Percentiles rank a stretch among this genome's conserved stretches.
These are phyloP conservation scores for Tapirus indicus DNA, from an alignment of 2,797 vertebrate genomes.

Conservation along the genomic window DNA sequence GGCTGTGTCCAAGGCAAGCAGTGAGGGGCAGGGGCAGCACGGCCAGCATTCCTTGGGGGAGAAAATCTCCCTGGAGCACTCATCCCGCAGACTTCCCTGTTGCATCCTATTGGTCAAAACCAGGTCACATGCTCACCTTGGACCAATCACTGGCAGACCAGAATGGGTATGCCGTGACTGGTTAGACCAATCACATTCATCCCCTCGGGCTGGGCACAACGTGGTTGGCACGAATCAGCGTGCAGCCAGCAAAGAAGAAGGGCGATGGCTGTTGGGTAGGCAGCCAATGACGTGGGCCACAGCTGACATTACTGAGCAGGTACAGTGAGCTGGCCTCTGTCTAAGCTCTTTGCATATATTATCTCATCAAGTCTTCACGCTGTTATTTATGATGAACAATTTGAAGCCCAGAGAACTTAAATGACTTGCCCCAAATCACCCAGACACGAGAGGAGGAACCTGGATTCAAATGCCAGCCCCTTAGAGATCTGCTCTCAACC, in stretches of 20 bases:
- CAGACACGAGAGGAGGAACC: background rate
- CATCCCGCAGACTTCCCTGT: background rate
- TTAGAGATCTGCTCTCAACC: background rate
- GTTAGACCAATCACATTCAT: background rate
- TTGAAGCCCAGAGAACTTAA: background rate
- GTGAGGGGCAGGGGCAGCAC: fast-evolving
- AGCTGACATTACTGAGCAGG: background rate
- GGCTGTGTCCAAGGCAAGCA: background rate
- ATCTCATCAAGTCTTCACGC: background rate
- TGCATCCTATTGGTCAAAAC: background rate
- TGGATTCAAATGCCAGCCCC: background rate
- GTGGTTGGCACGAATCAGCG: background rate
- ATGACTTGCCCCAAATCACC: background rate
- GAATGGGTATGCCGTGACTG: no score
- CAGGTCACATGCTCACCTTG: background rate
- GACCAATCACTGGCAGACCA: background rate
- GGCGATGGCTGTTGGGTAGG: background rate
- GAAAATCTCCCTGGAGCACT: background rate
- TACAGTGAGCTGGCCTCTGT: background rate
- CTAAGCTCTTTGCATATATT: background rate
- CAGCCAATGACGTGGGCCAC: background rate
- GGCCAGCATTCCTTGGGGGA: background rate
- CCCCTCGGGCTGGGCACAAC: background rate
- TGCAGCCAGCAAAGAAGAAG: background rate
- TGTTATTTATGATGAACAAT: background rate